Percentiles rank a stretch among this genome's conserved stretches.
These are phyloP conservation scores for Bombus fervidus DNA, from an alignment of 1,140 invertebrate species.

Conservation along the genomic window DNA sequence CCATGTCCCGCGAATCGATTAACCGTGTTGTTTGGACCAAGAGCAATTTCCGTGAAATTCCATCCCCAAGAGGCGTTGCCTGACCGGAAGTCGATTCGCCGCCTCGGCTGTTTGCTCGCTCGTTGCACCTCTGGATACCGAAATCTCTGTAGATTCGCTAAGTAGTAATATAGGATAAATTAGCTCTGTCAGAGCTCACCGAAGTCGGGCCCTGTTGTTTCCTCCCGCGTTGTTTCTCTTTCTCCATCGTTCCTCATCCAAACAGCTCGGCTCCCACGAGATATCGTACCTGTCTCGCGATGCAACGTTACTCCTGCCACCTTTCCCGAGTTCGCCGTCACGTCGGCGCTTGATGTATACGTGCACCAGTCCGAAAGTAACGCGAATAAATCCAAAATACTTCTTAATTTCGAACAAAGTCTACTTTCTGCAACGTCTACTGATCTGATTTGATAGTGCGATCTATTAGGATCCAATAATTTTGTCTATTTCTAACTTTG, in stretches of 20 bases:
- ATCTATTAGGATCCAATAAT: not conserved
- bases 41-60: constrained; percentile 60
- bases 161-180: constrained; percentile 68
- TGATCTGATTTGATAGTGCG: no score
- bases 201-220: constrained; percentile 39
- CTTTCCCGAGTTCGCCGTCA: constrained; percentile 6
- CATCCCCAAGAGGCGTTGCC: constrained; percentile 57
- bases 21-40: constrained; percentile 57
- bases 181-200: constrained; percentile 60
- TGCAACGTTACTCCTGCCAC: constrained; percentile 47
- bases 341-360: constrained; percentile 38
- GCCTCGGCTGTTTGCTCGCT: not conserved
- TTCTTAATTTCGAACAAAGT: constrained; percentile 1
- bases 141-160: constrained; percentile 59
- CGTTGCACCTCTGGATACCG: constrained; percentile 40
- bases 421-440: no score
- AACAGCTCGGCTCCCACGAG: constrained; percentile 57
- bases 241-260: constrained; percentile 48
- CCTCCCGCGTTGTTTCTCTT: constrained; percentile 39
- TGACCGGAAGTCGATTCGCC: constrained; percentile 63
- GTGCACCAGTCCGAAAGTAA: not conserved
- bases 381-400: not conserved
- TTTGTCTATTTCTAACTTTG: not conserved
- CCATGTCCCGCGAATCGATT: constrained; percentile 56
- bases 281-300: constrained; percentile 42